Conservation (phyloP, 2,888 invertebrate species). For the Limnephilus marmoratus region DNA sequence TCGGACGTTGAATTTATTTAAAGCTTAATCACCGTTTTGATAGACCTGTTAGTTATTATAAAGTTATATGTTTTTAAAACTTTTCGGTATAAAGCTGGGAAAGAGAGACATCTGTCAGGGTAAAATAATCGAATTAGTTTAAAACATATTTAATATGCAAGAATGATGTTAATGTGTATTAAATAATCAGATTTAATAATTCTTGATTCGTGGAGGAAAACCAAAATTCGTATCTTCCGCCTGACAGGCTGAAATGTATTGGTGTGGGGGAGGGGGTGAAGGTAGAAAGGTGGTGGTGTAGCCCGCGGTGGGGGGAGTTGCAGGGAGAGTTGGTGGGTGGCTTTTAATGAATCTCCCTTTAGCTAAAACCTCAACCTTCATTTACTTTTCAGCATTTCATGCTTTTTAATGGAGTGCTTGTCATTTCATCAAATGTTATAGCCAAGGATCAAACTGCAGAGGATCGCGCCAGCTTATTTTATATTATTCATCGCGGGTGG, state of each 20-base stretch:
- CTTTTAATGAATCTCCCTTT: neutral
- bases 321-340: neutral
- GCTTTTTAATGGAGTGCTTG: neutral
- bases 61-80: neutral
- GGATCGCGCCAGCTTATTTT: neutral
- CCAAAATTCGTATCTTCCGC: neutral
- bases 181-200: neutral
- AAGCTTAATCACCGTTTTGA: neutral
- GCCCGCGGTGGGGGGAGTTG: too few relatives aligned
- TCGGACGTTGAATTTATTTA: neutral
- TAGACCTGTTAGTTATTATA: neutral
- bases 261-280: neutral
- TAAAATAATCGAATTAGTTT: neutral
- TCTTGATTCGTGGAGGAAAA: neutral
- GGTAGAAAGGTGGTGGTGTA: neutral
- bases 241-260: neutral
- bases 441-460: neutral
- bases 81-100: neutral
- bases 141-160: neutral
- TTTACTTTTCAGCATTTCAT: neutral
- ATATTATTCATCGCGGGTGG: neutral
- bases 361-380: neutral
- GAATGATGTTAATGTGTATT: neutral
- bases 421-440: neutral
- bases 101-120: neutral